Conservation (phyloP, 2,797 vertebrate species). For the Manis pentadactyla region DNA sequence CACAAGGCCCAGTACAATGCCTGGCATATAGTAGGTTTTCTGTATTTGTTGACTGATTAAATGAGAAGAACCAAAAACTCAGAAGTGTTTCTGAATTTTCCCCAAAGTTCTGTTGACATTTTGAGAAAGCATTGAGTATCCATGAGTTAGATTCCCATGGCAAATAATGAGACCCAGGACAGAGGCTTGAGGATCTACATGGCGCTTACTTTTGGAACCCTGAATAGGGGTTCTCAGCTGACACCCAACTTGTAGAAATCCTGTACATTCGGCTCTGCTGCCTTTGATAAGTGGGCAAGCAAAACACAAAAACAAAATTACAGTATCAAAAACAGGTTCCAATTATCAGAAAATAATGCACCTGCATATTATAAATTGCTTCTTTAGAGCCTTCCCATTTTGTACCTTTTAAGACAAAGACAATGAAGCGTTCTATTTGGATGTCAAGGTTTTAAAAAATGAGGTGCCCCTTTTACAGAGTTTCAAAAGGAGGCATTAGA, state of each 20-base stretch:
- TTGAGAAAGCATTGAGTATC: not conserved
- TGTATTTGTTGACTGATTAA: not conserved
- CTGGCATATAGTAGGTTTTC: not conserved
- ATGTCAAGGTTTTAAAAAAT: slow-evolving; percentile 1
- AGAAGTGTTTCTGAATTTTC: not conserved
- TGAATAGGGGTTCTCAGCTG: not conserved
- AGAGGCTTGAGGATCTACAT: not conserved
- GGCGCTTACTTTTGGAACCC: not conserved
- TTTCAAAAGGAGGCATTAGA: slow-evolving; percentile 56
- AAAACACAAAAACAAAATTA: slow-evolving; percentile 44
- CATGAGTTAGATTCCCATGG: not conserved
- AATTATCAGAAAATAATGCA: slow-evolving; percentile 63
- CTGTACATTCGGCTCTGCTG: slow-evolving; percentile 14
- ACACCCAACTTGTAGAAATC: not conserved
- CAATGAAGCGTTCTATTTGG: slow-evolving; percentile 47
- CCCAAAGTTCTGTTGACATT: not conserved
- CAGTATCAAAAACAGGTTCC: slow-evolving; percentile 42
- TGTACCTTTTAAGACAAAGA: slow-evolving; percentile 56
- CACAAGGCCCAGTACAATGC: not conserved
- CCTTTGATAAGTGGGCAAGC: not conserved
- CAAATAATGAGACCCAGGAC: not conserved
- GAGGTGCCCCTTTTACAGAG: slow-evolving; percentile 36
- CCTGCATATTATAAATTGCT: slow-evolving; percentile 2
- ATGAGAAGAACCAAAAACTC: not conserved
- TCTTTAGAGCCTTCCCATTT: slow-evolving; percentile 40